A percentile compares a stretch with the other conserved stretches of the same genome.
Evolutionary conservation across 2,797 vertebrate genomes (phyloP).

Genomic region (Emydoidea blandingii): DNA sequence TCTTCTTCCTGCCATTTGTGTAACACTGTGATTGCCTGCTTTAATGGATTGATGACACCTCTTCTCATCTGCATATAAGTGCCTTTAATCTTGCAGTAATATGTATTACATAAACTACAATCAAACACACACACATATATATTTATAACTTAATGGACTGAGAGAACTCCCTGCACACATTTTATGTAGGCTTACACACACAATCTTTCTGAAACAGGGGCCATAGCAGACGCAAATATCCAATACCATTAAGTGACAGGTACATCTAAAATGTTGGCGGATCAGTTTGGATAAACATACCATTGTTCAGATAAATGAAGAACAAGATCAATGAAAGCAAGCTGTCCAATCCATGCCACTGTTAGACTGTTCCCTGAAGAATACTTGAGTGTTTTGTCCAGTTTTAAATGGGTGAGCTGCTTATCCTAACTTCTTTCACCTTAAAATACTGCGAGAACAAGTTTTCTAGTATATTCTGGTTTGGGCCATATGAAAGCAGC

Average conservation of each 20-base stretch:
- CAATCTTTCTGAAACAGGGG: background rate
- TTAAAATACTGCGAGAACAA: background rate
- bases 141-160: background rate
- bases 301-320: background rate
- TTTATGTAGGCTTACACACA: background rate
- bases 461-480: background rate
- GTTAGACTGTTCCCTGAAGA: background rate
- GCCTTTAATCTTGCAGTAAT: background rate
- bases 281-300: background rate
- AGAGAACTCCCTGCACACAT: background rate
- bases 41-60: slow-evolving; percentile 8
- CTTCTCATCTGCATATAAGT: background rate
- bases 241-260: background rate
- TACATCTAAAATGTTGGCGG: background rate
- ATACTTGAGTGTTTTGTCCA: background rate
- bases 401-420: background rate
- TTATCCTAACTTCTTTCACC: background rate
- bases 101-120: background rate
- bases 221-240: background rate
- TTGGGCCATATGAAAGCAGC: background rate
- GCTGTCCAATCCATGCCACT: background rate
- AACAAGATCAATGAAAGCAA: background rate
- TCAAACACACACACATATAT: background rate
- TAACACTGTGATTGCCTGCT: background rate
- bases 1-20: slow-evolving; percentile 20